Conservation (phyloP, 2,888 invertebrate species). For the Petrolisthes cinctipes region DNA sequence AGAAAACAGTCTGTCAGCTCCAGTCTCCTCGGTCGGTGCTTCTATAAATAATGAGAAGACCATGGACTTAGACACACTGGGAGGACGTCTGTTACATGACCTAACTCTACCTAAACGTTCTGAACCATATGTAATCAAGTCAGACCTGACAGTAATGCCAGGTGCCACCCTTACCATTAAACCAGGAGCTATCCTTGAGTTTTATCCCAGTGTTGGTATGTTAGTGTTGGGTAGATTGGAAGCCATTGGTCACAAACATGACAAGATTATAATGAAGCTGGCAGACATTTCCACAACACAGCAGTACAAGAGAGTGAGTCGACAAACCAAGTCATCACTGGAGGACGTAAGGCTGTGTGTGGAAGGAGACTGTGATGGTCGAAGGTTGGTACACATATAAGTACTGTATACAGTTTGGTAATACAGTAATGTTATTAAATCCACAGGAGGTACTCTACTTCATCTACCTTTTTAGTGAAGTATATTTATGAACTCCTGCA, state of each 20-base stretch:
- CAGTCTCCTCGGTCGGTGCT: constrained; percentile 78
- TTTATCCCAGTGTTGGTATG: constrained; percentile 95
- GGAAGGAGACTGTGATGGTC: constrained; percentile 61
- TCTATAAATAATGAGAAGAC: constrained; percentile 73
- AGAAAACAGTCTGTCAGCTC: constrained; percentile 69
- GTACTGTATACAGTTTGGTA: not conserved
- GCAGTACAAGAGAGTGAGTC: constrained; percentile 49
- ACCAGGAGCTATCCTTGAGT: constrained; percentile 91
- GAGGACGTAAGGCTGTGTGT: constrained; percentile 64
- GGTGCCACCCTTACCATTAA: constrained; percentile 86
- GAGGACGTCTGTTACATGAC: constrained; percentile 81
- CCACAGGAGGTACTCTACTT: not conserved
- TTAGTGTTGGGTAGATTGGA: constrained; percentile 90
- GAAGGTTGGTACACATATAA: constrained; percentile 40
- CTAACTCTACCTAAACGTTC: constrained; percentile 76
- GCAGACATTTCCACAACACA: constrained; percentile 44
- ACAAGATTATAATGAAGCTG: constrained; percentile 67
- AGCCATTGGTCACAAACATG: constrained; percentile 78
- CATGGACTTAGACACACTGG: constrained; percentile 76
- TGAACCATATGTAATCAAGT: constrained; percentile 82
- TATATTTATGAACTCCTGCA: no score
- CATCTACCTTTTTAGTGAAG: not conserved
- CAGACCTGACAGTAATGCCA: constrained; percentile 98
- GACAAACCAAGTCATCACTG: constrained; percentile 41
- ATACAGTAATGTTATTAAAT: not conserved